Percentiles rank a stretch among this genome's conserved stretches.
Conservation (phyloP, 2,113 vertebrate species). For the Oryzias woworae region DNA sequence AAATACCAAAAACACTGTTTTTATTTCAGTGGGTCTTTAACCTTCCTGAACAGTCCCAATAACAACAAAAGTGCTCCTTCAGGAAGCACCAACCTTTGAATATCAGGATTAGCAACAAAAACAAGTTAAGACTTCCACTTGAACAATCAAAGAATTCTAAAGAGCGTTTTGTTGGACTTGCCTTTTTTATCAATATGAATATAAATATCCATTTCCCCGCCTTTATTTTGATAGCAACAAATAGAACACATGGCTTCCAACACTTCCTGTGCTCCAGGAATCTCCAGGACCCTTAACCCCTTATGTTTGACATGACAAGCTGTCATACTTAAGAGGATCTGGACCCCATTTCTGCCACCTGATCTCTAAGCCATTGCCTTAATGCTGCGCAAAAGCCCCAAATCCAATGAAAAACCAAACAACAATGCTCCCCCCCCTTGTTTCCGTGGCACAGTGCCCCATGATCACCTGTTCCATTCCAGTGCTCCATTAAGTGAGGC, state of each 20-base stretch:
- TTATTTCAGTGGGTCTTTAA: no score
- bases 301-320: slow-evolving; percentile 19
- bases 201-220: neutral
- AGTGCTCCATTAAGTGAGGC: slow-evolving; percentile 27
- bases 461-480: slow-evolving; percentile 54
- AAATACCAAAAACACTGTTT: no score
- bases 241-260: neutral
- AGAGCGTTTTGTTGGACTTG: neutral
- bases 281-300: neutral
- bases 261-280: neutral
- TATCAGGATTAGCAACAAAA: neutral
- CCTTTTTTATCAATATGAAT: no score
- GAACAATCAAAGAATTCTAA: no score
- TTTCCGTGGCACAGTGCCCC: slow-evolving; percentile 2
- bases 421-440: slow-evolving; percentile 33
- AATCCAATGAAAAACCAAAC: slow-evolving; percentile 33
- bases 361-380: slow-evolving; percentile 42
- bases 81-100: no score
- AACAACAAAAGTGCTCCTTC: no score
- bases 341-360: slow-evolving; percentile 12
- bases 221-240: neutral
- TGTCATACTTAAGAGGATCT: slow-evolving; percentile 13
- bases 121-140: neutral
- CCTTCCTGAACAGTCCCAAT: no score
- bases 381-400: slow-evolving; percentile 23